phyloP scores from a whole-genome alignment of 1,140 invertebrate genomes.

The Trichomalopsis sarcophagae region DNA sequence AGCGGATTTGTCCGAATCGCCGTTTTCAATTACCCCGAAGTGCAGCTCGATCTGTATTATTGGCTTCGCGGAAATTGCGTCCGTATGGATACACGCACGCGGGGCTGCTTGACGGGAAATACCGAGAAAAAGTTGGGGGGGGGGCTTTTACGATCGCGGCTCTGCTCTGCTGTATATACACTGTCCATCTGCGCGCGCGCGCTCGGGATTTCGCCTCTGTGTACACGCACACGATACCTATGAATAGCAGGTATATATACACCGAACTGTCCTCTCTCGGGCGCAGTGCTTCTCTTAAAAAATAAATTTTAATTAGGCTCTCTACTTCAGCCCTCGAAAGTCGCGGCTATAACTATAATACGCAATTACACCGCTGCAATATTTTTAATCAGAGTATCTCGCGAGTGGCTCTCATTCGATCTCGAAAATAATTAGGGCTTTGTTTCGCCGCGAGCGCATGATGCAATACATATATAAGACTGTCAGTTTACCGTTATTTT shows the following conservation, averaged over 20 bases:
- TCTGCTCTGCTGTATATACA: neutral
- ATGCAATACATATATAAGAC: too few relatives aligned
- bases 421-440: neutral
- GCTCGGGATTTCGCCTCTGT: neutral
- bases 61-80: conserved; percentile 29
- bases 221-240: neutral
- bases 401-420: neutral
- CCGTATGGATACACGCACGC: neutral
- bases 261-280: neutral
- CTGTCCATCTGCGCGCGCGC: conserved; percentile 15
- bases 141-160: neutral
- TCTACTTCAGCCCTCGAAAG: neutral
- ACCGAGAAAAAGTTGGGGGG: conserved; percentile 24
- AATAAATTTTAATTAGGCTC: neutral
- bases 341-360: neutral
- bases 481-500: conserved; percentile 28
- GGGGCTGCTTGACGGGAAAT: neutral
- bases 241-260: neutral
- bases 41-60: conserved; percentile 21
- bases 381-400: neutral
- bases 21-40: conserved; percentile 39
- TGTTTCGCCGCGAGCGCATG: neutral
- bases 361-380: neutral
- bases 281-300: neutral
- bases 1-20: conserved; percentile 37